Percentiles rank a stretch among this genome's conserved stretches.
phyloP scores from a whole-genome alignment of 1,140 invertebrate genomes.

The Papilio polytes region DNA sequence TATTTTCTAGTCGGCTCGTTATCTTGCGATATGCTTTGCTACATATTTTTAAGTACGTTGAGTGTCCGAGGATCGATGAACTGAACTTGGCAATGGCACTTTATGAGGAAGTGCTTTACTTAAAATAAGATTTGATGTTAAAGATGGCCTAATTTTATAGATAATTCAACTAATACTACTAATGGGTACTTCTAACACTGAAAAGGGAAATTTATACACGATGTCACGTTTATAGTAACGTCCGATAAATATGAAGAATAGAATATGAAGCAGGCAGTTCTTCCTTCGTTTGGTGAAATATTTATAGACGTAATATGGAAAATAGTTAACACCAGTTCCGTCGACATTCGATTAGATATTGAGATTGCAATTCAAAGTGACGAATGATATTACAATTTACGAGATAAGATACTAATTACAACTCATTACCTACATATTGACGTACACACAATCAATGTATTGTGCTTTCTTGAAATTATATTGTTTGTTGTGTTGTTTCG shows the following conservation, averaged over 20 bases:
- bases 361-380: background rate
- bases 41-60: background rate
- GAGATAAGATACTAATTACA: background rate
- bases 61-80: background rate
- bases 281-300: background rate
- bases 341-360: background rate
- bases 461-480: background rate
- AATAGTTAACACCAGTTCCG: background rate
- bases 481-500: background rate
- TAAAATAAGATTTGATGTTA: too few species aligned
- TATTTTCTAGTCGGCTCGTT: background rate
- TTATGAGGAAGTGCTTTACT: background rate
- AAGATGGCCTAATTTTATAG: too few species aligned
- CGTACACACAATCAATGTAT: background rate
- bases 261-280: background rate
- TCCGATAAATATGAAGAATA: too few species aligned
- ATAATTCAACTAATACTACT: slow-evolving; percentile 63
- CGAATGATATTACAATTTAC: background rate
- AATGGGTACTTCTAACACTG: too few species aligned
- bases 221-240: too few species aligned
- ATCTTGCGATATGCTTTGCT: background rate
- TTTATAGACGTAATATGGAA: background rate
- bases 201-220: too few species aligned
- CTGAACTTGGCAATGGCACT: too few species aligned
- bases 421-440: background rate